Conservation (phyloP, 2,113 vertebrate species). For the Mus spicilegus region DNA sequence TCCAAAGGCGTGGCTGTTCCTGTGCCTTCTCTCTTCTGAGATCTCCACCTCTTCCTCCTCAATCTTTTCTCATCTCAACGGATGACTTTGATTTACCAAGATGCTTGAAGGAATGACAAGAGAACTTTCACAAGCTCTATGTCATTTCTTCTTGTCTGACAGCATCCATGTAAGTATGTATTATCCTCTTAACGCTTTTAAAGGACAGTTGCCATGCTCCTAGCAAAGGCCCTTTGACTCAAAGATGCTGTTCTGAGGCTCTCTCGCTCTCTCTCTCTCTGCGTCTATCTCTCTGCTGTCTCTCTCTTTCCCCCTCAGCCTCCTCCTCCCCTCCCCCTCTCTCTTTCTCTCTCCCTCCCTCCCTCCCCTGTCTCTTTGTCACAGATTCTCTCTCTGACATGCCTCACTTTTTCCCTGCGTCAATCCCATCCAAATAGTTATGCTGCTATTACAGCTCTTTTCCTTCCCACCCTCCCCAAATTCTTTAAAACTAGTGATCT, state of each 20-base stretch:
- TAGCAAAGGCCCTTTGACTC: background rate
- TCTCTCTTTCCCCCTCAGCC: too few relatives aligned
- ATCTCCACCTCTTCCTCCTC: background rate
- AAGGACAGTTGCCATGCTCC: background rate
- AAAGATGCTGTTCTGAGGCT: background rate
- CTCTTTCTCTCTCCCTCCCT: background rate
- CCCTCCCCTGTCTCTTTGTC: too few relatives aligned
- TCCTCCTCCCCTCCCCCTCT: too few relatives aligned
- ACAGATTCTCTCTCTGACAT: background rate
- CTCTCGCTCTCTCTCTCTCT: background rate
- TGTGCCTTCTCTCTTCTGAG: background rate
- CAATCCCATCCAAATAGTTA: background rate
- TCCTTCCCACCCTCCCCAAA: background rate
- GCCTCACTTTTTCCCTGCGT: background rate
- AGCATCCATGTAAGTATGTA: background rate
- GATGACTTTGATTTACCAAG: background rate
- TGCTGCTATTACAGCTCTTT: background rate
- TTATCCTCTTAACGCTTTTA: background rate
- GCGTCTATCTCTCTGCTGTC: too few relatives aligned
- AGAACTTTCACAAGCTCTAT: background rate
- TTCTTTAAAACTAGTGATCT: background rate
- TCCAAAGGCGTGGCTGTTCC: background rate
- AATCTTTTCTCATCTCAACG: background rate
- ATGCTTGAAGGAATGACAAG: background rate
- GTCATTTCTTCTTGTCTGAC: background rate